Evolutionary conservation across 2,888 invertebrate species (phyloP).

Genomic region (Himalopsyche kuldschensis): DNA sequence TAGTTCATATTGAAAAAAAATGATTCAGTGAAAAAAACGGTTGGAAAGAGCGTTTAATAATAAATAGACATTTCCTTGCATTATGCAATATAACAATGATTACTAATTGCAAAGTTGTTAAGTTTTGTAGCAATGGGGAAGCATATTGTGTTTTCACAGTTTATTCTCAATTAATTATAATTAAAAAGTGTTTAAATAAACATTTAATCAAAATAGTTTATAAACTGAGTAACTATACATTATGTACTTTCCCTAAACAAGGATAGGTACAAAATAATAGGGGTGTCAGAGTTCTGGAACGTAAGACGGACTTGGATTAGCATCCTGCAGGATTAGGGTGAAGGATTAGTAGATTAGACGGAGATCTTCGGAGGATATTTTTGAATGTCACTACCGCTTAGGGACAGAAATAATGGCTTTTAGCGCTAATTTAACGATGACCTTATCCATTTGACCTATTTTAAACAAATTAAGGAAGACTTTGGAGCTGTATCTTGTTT

Average conservation of each 20-base stretch:
- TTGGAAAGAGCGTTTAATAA: too few species aligned
- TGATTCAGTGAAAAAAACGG: too few species aligned
- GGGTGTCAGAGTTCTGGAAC: conserved; percentile 2
- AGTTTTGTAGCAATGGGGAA: too few species aligned
- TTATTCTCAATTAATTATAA: too few species aligned
- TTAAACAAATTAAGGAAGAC: background rate
- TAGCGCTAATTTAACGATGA: background rate
- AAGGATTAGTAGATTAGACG: conserved; percentile 21
- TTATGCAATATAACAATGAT: too few species aligned
- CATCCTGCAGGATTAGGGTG: conserved; percentile 17
- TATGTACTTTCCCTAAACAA: background rate
- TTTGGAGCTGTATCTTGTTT: background rate
- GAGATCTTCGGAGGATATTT: conserved; percentile 15
- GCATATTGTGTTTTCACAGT: too few species aligned
- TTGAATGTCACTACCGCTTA: conserved; percentile 9
- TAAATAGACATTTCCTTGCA: too few species aligned
- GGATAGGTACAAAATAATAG: background rate
- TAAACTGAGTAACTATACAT: background rate
- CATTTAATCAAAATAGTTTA: too few species aligned
- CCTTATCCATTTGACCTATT: background rate
- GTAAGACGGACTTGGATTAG: conserved; percentile 24
- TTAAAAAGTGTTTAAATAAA: too few species aligned
- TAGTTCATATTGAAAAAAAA: too few species aligned
- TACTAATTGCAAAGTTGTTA: too few species aligned
- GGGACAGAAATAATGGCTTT: conserved; percentile 1